Evolutionary conservation across 1,140 invertebrate genomes (phyloP).

Genomic region (Rhynchophorus ferrugineus): DNA sequence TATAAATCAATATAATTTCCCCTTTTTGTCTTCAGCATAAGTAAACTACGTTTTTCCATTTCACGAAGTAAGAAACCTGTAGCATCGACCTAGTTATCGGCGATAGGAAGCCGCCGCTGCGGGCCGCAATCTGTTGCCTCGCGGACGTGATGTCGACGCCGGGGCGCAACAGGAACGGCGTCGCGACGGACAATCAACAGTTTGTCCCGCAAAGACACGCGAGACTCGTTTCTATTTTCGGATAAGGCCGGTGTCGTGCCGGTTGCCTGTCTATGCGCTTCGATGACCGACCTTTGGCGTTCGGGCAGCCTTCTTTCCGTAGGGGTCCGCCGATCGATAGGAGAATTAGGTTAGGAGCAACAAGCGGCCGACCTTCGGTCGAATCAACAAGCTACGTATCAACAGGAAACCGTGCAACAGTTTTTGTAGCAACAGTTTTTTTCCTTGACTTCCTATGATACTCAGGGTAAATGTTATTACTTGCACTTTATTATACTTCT

Average conservation of each 20-base stretch:
- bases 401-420: background rate
- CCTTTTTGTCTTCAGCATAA: no score
- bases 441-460: no score
- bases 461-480: no score
- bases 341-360: no score
- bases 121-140: conserved; percentile 16
- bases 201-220: conserved; percentile 7
- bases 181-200: conserved; percentile 12
- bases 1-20: no score
- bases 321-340: no score
- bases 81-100: conserved; percentile 12
- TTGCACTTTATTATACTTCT: no score
- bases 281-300: no score
- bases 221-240: conserved; percentile 3
- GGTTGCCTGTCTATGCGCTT: no score
- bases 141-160: conserved; percentile 15
- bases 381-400: background rate
- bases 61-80: conserved; percentile 12
- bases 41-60: no score
- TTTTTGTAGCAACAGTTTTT: background rate
- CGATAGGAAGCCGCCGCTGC: background rate
- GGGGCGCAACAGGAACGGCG: conserved; percentile 12
- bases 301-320: no score
- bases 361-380: background rate
- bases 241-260: no score